A percentile compares a stretch with the other conserved stretches of the same genome.
phyloP scores from a whole-genome alignment of 2,888 invertebrate species.

The Thysanoteuthis rhombus region DNA sequence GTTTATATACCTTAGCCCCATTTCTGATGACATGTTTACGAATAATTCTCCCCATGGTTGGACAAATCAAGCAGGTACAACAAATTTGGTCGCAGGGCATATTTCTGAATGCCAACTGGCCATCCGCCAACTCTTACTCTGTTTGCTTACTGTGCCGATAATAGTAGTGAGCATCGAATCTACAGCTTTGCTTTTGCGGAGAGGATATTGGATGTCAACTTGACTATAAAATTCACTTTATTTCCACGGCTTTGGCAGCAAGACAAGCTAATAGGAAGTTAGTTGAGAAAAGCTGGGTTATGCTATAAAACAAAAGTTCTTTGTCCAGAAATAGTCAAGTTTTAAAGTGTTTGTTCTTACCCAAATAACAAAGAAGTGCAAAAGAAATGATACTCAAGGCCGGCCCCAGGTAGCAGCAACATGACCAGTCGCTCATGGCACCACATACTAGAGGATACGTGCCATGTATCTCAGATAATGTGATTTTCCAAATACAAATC shows the following conservation, averaged over 20 bases:
- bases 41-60: not conserved
- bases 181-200: not conserved
- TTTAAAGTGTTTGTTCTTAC: not conserved
- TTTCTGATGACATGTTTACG: constrained; percentile 12
- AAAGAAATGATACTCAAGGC: not conserved
- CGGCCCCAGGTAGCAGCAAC: too few species aligned
- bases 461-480: too few species aligned
- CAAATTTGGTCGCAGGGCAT: not conserved
- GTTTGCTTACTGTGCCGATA: not conserved
- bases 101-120: not conserved
- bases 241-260: not conserved
- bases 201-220: constrained; percentile 12
- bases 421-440: too few species aligned
- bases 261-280: not conserved
- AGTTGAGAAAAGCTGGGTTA: not conserved
- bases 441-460: too few species aligned
- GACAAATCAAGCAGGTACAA: not conserved
- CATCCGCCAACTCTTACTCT: not conserved
- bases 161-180: not conserved
- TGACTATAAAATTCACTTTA: not conserved
- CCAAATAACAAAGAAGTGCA: not conserved
- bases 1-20: not conserved
- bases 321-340: not conserved
- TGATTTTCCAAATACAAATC: too few species aligned
- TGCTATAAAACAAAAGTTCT: not conserved